phyloP scores from a whole-genome alignment of 64 coral and sea anemone species.

The Acropora yongei region DNA sequence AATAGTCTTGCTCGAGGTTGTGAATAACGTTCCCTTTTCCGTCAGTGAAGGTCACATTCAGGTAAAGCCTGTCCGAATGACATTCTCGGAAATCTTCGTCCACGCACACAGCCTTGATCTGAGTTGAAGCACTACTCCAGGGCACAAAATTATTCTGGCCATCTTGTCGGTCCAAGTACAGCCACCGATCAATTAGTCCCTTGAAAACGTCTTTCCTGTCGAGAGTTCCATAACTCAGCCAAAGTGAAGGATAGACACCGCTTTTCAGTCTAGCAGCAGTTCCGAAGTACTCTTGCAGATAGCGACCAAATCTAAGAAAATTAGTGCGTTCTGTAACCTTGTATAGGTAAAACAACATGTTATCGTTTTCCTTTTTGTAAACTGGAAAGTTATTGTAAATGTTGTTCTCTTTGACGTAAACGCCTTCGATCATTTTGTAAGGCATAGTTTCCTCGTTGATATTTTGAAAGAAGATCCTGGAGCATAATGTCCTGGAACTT shows the following conservation, averaged over 20 bases:
- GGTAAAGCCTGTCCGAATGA: constrained; percentile 78
- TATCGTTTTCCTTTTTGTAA: constrained; percentile 63
- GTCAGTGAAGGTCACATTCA: constrained; percentile 52
- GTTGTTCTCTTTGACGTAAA: constrained; percentile 69
- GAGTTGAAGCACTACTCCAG: background rate
- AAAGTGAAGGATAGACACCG: background rate
- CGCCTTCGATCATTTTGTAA: constrained; percentile 83
- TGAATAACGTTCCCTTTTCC: constrained; percentile 2
- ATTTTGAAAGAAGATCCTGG: constrained; percentile 84
- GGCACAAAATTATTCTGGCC: background rate
- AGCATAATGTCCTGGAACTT: constrained; percentile 45
- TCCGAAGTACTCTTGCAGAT: constrained; percentile 56
- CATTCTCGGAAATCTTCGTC: constrained; percentile 83
- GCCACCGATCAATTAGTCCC: constrained; percentile 51
- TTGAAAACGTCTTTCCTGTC: constrained; percentile 56
- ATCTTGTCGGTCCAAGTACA: constrained; percentile 10
- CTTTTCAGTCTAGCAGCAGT: constrained; percentile 10
- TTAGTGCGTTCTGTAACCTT: background rate
- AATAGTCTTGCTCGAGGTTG: constrained; percentile 59
- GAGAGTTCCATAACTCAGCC: constrained; percentile 58
- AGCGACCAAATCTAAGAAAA: constrained; percentile 56
- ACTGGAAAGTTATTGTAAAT: constrained; percentile 74
- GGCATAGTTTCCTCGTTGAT: constrained; percentile 63
- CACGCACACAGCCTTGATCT: constrained; percentile 77
- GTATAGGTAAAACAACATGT: constrained; percentile 44